Base-by-base conservation (phyloP, 2,888 invertebrate species). In the Fragum whitleyi region DNA sequence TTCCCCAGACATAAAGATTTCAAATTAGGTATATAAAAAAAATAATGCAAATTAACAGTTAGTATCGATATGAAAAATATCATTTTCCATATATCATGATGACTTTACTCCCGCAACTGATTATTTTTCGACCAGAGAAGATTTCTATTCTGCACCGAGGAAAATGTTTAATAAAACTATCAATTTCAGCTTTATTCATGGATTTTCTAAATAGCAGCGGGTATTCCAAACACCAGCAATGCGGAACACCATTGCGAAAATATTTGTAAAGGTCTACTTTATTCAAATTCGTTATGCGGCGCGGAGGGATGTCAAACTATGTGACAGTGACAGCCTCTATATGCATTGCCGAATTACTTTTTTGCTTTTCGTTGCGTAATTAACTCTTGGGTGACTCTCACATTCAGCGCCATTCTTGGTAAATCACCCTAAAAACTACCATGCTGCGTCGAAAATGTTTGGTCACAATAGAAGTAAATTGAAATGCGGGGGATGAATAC, bases 291-390 rank as follows among this genome's bases (percentile, higher is more conserved):
- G 65, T 65, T 65, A 16, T 21, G 14, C 65, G 16, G 65, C 65
- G 65, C 65, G 42, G 65, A 42, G 65, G 65, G 65, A 65, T 42
- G 42, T 26, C 65, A 36, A 21, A 21, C 21, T 65, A 21, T 16
- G 39, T 65, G 65, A 19, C 42, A 36, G 65, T 65, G 65, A 65
- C 65, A 42, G 65, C 36, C 28, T 32, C 36, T 36, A 3, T 36
- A 16, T 65, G 65, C 65, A 65, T n/a, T 23, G 42, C 39, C 42
- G 65, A 36, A 42, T 65, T 65, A 65, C 42, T 65, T 65, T 47
- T 42, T 65, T 65, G 32, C 65, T 65, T 36, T 65, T 21, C 32
- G 65, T 65, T 65, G 42, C 65, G 65, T 65, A 65, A 65, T 65
- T 65, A 65, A 65, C 42, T 42, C 65, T 26, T 39, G 65, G n/a